Evolutionary conservation across 2,797 vertebrate genomes (phyloP), one percentile per base, ranked within the genome.

Genomic region (Crocodylus rhombifer): DNA sequence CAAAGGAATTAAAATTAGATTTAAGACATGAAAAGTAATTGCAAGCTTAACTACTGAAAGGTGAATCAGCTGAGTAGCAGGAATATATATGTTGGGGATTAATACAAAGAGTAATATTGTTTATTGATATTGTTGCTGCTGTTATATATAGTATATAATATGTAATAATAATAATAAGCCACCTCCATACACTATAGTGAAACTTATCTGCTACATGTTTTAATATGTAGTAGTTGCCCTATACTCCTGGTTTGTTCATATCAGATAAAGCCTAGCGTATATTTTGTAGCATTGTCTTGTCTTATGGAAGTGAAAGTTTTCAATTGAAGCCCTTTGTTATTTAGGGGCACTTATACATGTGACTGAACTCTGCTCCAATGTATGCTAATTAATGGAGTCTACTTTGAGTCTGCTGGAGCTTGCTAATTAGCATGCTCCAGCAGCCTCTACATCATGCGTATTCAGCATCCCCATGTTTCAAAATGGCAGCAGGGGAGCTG

Each of bases 241-340:
- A 14, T 1, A 71, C 23, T 36, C 67, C 33, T 14, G 33, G 18
- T 13, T 25, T 12, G 8, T 73, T 77, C 28, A 4, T 1, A 0
- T 42, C 5, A 0, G 13, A 33, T 33, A 77, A 86, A 73, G 55
- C 25, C 36, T 71, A 69, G 1, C 0, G 1, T 67, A 82, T 30
- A 21, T 74, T 23, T 74, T 23, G 21, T 4, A 23, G 20, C 67
- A 36, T 71, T 71, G 20, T 20, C 12, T 14, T 13, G 18, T 71
- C 36, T 25, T 71, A 30, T 14, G 14, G 12, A 25, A 71, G 25
- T 71, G 33, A 42, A 71, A 42, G 21, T 23, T 20, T 12, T 25
- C 36, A 69, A 42, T 28, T 20, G 2, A 51, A 89, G 62, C 42
- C 12, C 30, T 61, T 73, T 16, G 5, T 1, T 71, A 8, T 11